Evolutionary conservation across 2,888 invertebrate species (phyloP).

Genomic region (Plebejus argus): DNA sequence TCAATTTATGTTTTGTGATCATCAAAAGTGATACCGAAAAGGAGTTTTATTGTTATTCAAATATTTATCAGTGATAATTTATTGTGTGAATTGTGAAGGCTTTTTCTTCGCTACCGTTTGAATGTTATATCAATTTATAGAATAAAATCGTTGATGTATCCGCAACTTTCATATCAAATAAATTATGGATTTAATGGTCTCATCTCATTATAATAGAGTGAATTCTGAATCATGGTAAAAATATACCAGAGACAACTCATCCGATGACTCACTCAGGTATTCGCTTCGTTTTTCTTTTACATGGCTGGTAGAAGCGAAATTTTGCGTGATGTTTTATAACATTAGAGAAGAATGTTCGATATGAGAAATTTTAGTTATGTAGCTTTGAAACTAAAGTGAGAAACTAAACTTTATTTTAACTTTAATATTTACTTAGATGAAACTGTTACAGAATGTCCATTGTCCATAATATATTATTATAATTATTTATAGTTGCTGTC

Average conservation of each 20-base stretch:
- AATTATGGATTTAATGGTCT: conserved; percentile 4
- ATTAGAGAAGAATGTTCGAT: not conserved
- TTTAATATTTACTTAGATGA: too few relatives aligned
- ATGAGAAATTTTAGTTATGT: not conserved
- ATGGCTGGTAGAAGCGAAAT: not conserved
- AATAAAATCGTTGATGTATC: too few relatives aligned
- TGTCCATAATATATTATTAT: too few relatives aligned
- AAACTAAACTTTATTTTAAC: too few relatives aligned
- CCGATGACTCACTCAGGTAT: not conserved
- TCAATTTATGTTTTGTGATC: not conserved
- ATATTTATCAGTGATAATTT: not conserved
- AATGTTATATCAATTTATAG: not conserved
- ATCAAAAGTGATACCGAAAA: not conserved
- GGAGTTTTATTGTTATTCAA: not conserved
- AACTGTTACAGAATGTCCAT: too few relatives aligned
- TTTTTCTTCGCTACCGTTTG: not conserved
- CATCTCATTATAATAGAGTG: not conserved
- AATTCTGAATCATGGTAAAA: conserved; percentile 10
- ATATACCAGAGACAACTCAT: not conserved
- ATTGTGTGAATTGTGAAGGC: not conserved
- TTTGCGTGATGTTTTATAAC: not conserved
- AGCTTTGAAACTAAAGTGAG: too few relatives aligned
- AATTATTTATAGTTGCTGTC: too few relatives aligned
- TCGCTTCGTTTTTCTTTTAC: not conserved
- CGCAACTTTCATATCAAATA: conserved; percentile 17